Evolutionary conservation across 2,113 vertebrate species (phyloP).

Genomic region (Semicossyphus pulcher): DNA sequence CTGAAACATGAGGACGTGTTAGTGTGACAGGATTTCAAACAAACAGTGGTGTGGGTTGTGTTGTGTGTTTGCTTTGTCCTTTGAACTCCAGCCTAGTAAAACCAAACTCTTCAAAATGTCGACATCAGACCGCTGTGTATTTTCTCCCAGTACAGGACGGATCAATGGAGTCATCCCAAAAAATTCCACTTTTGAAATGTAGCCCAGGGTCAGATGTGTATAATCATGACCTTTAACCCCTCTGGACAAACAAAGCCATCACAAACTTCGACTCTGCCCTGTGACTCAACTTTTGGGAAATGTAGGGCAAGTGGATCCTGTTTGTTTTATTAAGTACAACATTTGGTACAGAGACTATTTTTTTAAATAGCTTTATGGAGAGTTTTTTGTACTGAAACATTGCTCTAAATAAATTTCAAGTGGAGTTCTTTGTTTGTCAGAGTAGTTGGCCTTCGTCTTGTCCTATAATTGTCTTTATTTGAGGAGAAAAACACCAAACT

Average conservation of each 20-base stretch:
- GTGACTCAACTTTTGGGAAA: neutral
- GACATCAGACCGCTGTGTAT: neutral
- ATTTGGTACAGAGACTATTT: too few species aligned
- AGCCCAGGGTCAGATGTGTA: neutral
- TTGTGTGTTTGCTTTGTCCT: neutral
- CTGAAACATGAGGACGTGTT: neutral
- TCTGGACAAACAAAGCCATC: neutral
- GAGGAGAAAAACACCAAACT: too few species aligned
- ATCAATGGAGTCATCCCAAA: neutral
- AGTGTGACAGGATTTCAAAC: neutral
- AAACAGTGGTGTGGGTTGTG: neutral
- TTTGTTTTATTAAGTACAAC: too few species aligned
- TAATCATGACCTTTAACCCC: constrained; percentile 24
- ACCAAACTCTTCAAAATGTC: constrained; percentile 16
- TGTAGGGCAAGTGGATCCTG: neutral
- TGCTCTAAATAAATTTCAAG: too few species aligned
- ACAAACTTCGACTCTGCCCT: neutral
- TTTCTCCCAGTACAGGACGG: neutral
- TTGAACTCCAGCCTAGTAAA: fast-evolving
- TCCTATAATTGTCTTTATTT: too few species aligned
- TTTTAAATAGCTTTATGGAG: too few species aligned
- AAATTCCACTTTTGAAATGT: neutral
- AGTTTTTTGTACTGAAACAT: too few species aligned
- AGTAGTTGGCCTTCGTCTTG: too few species aligned
- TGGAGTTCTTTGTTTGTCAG: too few species aligned